These are phyloP conservation scores for Drosophila meridionalis DNA, from an alignment of 2,888 invertebrate species.

Conservation along the genomic window DNA sequence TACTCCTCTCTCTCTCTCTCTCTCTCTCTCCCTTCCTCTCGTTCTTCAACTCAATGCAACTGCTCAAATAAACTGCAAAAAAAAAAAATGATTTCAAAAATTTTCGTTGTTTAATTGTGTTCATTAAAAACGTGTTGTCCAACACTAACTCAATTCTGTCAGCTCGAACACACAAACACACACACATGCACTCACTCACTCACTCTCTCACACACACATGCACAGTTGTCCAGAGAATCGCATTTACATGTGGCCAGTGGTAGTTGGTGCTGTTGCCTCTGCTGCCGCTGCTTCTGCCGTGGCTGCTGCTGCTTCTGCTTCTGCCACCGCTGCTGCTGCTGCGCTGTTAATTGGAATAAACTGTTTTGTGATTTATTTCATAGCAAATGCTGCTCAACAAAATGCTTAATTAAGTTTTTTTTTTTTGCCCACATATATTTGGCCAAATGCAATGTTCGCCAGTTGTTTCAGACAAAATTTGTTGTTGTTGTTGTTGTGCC, in stretches of 20 bases:
- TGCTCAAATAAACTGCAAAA: neutral
- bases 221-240: neutral
- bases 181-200: neutral
- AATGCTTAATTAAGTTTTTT: slow-evolving; percentile 64
- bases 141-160: slow-evolving; percentile 17
- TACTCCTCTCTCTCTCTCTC: neutral
- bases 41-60: neutral
- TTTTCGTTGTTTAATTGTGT: slow-evolving; percentile 12
- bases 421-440: slow-evolving; percentile 19
- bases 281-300: slow-evolving; percentile 28
- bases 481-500: slow-evolving; percentile 11
- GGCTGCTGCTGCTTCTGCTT: slow-evolving; percentile 28
- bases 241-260: slow-evolving; percentile 5
- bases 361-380: slow-evolving; percentile 58
- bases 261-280: slow-evolving; percentile 14
- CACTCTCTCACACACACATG: neutral
- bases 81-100: neutral
- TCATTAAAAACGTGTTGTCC: slow-evolving; percentile 16
- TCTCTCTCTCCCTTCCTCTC: neutral
- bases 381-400: slow-evolving; percentile 47
- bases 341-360: slow-evolving; percentile 64
- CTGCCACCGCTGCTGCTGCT: slow-evolving; percentile 19
- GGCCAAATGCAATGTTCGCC: slow-evolving; percentile 26
- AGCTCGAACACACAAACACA: neutral
- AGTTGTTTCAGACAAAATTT: slow-evolving; percentile 20